Base-by-base conservation (phyloP, 2,888 invertebrate genomes). In the Idaea straminata region DNA sequence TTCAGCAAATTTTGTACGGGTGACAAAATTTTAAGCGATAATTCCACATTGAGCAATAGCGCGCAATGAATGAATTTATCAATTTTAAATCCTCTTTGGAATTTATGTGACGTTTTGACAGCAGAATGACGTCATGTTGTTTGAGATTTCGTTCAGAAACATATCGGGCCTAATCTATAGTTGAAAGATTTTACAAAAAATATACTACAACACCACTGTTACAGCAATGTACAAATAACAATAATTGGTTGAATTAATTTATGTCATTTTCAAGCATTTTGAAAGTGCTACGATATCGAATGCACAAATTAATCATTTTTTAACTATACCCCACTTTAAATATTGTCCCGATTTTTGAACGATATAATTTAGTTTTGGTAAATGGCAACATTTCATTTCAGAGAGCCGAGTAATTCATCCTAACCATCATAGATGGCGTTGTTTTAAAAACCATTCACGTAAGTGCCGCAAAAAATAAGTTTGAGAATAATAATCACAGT, bases 1-100 rank as follows among this genome's bases (percentile, higher is more conserved):
- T 77, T 77, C 74, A 79, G 77, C 78, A 77, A 78, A 79, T 70
- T 77, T 77, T 67, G 66, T 72, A 72, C 69, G 65, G 70, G 74
- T 79, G 77, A 79, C 81, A 81, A 79, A 79, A 74, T 62, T 65
- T 10, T 4, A 47, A 4, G 47, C 47, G 13, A 47, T 13, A 10
- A 25, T 25, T 25, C 25, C 25, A 25, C 25, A 25, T 25, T 25
- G 25, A 57, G 35, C 62, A 35, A 62, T 58, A 60, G 61, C 61
- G 63, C 60, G 60, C 72, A 47, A 25, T 47, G 59, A 57, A 61
- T 58, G 13, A 6, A 13, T 58, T n/a, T n/a, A n/a, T n/a, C n/a
- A n/a, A n/a, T n/a, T n/a, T n/a, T n/a, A n/a, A n/a, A n/a, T n/a
- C n/a, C n/a, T n/a, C n/a, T n/a, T n/a, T n/a, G n/a, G n/a, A n/a